Evolutionary conservation across 2,113 vertebrate species (phyloP), one percentile per base, ranked within the genome.

Genomic region (Gambusia holbrooki): DNA sequence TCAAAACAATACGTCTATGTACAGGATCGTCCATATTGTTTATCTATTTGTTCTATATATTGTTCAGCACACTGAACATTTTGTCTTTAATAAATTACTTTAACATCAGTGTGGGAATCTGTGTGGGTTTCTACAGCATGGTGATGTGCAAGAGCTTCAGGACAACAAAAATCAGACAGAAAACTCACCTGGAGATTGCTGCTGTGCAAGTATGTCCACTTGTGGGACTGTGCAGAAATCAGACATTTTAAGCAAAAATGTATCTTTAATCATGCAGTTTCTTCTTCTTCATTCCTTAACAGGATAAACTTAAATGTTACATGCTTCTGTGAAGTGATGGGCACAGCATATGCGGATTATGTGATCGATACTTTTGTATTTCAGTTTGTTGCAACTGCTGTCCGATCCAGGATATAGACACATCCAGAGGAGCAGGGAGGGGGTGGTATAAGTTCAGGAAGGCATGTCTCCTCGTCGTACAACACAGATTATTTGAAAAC

Each of bases 401-500:
- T 72, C 95, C 96, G 0, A 94, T 89, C 77, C 95, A 96, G 82
- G 88, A 93, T 0, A 76, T 96, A 81, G 96, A 97, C 84, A 58
- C 94, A 69, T 95, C 90, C 69, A 92, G 82, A 0, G 93, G 94
- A 15, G 89, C 69, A 8, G 95, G 96, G 61, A 94, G 82, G 82
- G 30, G 12, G 4, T 98, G 97, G 96, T 97, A 94, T 95, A 96
- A 93, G 42, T 73, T 98, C 60, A 93, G 97, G 64, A 95, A 88
- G 82, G 87, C 94, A 30, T 97, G 97, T 80, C 96, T 95, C 87
- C 73, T 61, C 73, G 96, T 98, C 0, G 96, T 97, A 0, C 96
- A 97, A 79, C 96, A 98, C 33, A 95, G 94, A 90, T 96, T 93
- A 92, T 98, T 99, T 0, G 95, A 98, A 87, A 93, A 89, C 63